Evolutionary conservation across 2,888 invertebrate genomes (phyloP), one percentile per base, ranked within the genome.

Genomic region (Harmothoe impar): DNA sequence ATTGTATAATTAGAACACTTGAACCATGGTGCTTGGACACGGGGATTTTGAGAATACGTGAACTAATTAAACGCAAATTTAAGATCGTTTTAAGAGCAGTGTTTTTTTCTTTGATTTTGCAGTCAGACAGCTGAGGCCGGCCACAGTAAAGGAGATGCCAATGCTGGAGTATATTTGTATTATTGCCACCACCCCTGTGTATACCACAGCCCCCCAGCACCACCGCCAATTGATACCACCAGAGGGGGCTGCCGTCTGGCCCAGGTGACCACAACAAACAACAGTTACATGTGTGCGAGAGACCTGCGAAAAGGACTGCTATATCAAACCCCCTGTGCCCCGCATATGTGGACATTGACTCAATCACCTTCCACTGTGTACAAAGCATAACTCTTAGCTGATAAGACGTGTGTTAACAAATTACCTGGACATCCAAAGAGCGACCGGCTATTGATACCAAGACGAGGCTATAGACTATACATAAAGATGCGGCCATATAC

Each of bases 91-190:
- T n/a, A n/a, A n/a, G n/a, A n/a, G n/a, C n/a, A n/a, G n/a, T 43
- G 43, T 43, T 3, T 43, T 43, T 10, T 43, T 33, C 43, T 12
- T 43, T 81, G n/a, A n/a, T 10, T 33, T 86, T 86, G 7, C 56
- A 86, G 86, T 86, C 56, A 3, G 86, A 86, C 25, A 86, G 86
- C 86, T 86, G 86, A 86, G 86, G 86, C 54, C 54, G 31, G 81
- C 43, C 33, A 35, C 33, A 33, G 81, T 81, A 35, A 81, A 10
- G 81, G 43, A 81, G 81, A 33, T 81, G 43, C 33, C 81, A 35
- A 81, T 31, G 31, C 1, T 29, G 77, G 17, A 81, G 35, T 81
- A 43, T 81, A 81, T 81, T 81, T 81, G 43, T 81, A 81, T 31
- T 81, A 81, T 23, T 35, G 81, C 81, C 81, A 43, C 81, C 81